Evolutionary conservation across 2,888 invertebrate genomes (phyloP), one percentile per base, ranked within the genome.

Genomic region (Smittia sp.): DNA sequence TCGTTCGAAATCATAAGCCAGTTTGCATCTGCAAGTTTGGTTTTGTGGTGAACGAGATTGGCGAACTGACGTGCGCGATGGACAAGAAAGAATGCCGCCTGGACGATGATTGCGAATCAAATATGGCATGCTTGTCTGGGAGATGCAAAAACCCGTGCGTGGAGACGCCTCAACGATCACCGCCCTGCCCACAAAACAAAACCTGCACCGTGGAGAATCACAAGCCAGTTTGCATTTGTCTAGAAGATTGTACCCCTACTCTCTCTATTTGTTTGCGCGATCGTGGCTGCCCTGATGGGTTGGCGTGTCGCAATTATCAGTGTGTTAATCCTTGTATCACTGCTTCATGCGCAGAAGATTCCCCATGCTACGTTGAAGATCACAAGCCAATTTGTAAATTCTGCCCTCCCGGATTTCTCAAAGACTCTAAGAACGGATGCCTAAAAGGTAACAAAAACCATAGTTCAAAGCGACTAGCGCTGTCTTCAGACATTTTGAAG

Each of bases 381-480:
- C 96, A 96, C 86, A 93, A 91, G 85, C 92, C 95, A 79, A 90
- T 92, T 84, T 96, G 96, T 91, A 93, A 94, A 89, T 94, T 93
- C 88, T 96, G 96, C 87, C 94, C 95, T 81, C 88, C 88, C 84
- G 96, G 94, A 86, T 95, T 91, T 88, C 90, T 90, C 86, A 90
- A 92, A 84, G 94, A 95, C 86, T 89, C 92, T 82, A 90, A 90
- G 87, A 91, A 91, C 86, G 94, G 94, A 91, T 96, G 95, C 88
- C 89, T 92, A 85, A 93, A 94, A 94, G 94, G 95, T 95, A 95
- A 94, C 32, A 32, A 86, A 78, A 78, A 83, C 81, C 77, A 78
- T 73, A 62, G 68, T 52, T 62, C 65, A 38, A 72, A 54, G 75
- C 75, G 75, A 38, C 4, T 75, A 75, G 75, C 74, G 75, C 75